These are phyloP conservation scores for Peribatodes rhomboidaria DNA, from an alignment of 2,888 invertebrate genomes.

Conservation along the genomic window DNA sequence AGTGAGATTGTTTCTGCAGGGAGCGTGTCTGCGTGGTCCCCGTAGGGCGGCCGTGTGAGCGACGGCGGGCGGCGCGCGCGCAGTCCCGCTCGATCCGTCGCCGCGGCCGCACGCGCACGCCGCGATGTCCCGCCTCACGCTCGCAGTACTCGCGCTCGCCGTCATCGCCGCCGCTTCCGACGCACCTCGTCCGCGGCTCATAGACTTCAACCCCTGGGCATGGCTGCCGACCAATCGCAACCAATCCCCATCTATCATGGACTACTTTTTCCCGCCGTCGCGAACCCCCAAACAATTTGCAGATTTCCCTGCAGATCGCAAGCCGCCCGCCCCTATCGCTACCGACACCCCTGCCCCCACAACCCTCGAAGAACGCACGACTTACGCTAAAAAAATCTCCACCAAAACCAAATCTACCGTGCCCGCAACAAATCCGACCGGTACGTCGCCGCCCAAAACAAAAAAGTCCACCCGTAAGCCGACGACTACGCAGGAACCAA, in stretches of 20 bases:
- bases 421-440: constrained; percentile 71
- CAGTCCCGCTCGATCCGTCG: constrained; percentile 82
- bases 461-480: constrained; percentile 76
- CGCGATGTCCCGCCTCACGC: constrained; percentile 76
- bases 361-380: constrained; percentile 75
- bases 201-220: constrained; percentile 83
- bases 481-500: constrained; percentile 69
- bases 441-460: constrained; percentile 72
- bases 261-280: constrained; percentile 83
- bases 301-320: constrained; percentile 77
- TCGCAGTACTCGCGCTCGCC: constrained; percentile 77
- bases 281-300: constrained; percentile 82
- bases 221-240: constrained; percentile 77
- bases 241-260: constrained; percentile 82
- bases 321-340: constrained; percentile 65
- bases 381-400: constrained; percentile 74
- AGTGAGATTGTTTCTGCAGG: constrained; percentile 37
- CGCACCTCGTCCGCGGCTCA: constrained; percentile 74
- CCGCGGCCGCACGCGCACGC: constrained; percentile 81
- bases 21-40: constrained; percentile 61
- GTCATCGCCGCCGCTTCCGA: constrained; percentile 69
- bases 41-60: constrained; percentile 72
- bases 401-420: constrained; percentile 77
- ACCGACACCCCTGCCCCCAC: constrained; percentile 69
- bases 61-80: constrained; percentile 71